Evolutionary conservation across 2,888 invertebrate species (phyloP).

Genomic region (Odontocerum albicorne): DNA sequence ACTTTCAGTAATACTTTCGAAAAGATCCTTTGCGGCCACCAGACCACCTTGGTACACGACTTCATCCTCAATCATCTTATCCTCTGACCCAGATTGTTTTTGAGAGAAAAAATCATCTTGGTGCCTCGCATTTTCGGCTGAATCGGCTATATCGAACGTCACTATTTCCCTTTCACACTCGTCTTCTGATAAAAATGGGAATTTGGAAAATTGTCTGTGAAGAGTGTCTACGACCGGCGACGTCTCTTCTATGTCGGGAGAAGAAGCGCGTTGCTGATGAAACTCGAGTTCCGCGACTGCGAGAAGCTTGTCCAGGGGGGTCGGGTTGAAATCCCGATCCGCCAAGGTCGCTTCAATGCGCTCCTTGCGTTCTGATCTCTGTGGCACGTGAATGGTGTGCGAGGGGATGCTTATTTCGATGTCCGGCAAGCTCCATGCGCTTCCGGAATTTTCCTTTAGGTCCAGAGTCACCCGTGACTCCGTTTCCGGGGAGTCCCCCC

Average conservation of each 20-base stretch:
- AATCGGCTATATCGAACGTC: slow-evolving; percentile 50
- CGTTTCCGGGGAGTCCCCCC: slow-evolving; percentile 38
- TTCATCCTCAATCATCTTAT: slow-evolving; percentile 38
- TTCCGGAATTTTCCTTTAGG: slow-evolving; percentile 34
- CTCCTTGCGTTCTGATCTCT: slow-evolving; percentile 42
- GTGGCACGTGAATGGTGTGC: slow-evolving; percentile 61
- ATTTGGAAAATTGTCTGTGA: slow-evolving; percentile 27
- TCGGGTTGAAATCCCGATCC: slow-evolving; percentile 45
- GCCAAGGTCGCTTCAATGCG: slow-evolving; percentile 38
- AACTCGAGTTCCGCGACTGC: slow-evolving; percentile 67
- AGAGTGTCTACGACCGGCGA: slow-evolving; percentile 37
- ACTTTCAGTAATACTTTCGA: slow-evolving; percentile 55
- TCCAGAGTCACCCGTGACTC: background rate
- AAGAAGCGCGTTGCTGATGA: slow-evolving; percentile 56
- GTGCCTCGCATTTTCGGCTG: slow-evolving; percentile 40
- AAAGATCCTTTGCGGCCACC: slow-evolving; percentile 51
- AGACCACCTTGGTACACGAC: slow-evolving; percentile 46
- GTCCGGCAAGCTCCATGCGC: slow-evolving; percentile 51
- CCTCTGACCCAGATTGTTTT: slow-evolving; percentile 41
- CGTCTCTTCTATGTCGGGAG: slow-evolving; percentile 33
- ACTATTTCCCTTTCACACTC: slow-evolving; percentile 49
- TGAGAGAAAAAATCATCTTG: slow-evolving; percentile 47
- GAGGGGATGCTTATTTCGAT: slow-evolving; percentile 64
- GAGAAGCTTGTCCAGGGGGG: slow-evolving; percentile 63
- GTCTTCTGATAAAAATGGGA: slow-evolving; percentile 46